Evolutionary conservation across 2,797 vertebrate species (phyloP).

Genomic region (Dromococcyx pavoninus): DNA sequence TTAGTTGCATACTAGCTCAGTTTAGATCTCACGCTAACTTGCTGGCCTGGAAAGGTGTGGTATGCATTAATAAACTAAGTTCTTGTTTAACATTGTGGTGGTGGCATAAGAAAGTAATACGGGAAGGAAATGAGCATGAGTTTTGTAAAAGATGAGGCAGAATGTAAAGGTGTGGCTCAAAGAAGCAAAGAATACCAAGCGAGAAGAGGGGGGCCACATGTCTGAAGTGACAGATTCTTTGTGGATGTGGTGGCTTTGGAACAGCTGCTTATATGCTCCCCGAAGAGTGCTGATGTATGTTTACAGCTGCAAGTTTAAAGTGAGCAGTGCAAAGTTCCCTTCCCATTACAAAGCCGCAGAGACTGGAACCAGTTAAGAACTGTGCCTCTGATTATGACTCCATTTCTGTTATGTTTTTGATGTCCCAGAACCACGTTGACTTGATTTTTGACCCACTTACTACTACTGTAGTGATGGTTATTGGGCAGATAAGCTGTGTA

Average conservation of each 20-base stretch:
- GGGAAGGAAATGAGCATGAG: background rate
- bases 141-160: background rate
- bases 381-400: background rate
- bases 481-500: background rate
- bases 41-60: background rate
- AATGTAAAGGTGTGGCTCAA: background rate
- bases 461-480: background rate
- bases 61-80: background rate
- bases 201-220: background rate
- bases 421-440: background rate
- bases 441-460: background rate
- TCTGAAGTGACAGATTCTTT: background rate
- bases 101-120: background rate
- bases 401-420: background rate
- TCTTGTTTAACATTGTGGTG: background rate
- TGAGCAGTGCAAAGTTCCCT: background rate
- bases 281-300: background rate
- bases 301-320: background rate
- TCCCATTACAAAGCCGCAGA: background rate
- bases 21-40: background rate
- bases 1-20: background rate
- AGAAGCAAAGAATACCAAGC: background rate
- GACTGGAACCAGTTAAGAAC: background rate
- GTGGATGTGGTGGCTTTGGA: background rate
- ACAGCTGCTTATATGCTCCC: background rate